These are phyloP conservation scores for Campylomormyrus numenius DNA, from an alignment of 2,113 vertebrate species.

Conservation along the genomic window DNA sequence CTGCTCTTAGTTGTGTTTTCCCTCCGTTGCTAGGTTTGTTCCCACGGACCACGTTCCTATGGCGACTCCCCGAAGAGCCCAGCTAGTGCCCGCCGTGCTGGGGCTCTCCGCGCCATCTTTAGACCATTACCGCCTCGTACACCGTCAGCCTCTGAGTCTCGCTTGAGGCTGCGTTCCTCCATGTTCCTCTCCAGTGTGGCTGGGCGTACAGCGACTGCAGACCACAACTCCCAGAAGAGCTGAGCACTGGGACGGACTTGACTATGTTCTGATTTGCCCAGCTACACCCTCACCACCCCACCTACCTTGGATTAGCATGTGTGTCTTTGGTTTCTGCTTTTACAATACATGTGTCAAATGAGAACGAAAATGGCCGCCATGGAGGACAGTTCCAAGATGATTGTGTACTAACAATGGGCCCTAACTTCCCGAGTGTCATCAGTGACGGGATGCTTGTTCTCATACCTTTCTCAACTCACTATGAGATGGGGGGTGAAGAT, in stretches of 20 bases:
- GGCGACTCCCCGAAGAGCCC: conserved; percentile 35
- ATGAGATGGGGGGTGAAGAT: neutral
- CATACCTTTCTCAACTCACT: neutral
- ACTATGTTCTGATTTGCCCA: neutral
- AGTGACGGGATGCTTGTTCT: neutral
- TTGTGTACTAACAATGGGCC: neutral
- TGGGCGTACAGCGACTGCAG: neutral
- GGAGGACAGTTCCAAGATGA: neutral
- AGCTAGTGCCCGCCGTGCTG: neutral
- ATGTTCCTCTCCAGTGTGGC: neutral
- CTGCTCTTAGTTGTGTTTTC: neutral
- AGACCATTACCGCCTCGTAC: neutral
- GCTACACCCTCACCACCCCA: neutral
- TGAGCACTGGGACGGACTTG: neutral
- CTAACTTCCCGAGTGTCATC: neutral
- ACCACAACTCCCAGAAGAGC: neutral
- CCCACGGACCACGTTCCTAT: conserved; percentile 46
- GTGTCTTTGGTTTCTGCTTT: neutral
- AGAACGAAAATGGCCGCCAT: neutral
- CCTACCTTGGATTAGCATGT: neutral
- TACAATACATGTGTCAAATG: neutral
- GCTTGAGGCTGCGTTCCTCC: neutral
- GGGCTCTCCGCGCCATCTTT: neutral
- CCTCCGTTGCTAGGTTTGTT: conserved; percentile 46
- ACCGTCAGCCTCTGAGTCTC: neutral